Evolutionary conservation across 1,140 invertebrate species (phyloP).

Genomic region (Bombus superbus): DNA sequence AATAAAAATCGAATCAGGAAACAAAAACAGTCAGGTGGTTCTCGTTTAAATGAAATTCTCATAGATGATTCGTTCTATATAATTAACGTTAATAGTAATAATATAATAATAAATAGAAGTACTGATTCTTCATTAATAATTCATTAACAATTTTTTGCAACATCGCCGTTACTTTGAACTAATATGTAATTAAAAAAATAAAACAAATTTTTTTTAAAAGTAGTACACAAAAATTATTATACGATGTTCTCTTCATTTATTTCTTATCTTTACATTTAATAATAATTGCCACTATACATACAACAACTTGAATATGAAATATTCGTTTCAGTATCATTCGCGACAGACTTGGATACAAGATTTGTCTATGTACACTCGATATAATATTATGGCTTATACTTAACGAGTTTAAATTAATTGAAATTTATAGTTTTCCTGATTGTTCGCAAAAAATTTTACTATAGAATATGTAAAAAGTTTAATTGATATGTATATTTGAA

Average conservation of each 20-base stretch:
- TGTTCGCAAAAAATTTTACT: neutral
- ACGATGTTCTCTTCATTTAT: neutral
- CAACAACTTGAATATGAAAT: neutral
- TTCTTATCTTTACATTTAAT: neutral
- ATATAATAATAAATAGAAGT: neutral
- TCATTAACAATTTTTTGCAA: too few relatives aligned
- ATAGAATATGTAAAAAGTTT: neutral
- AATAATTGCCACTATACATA: neutral
- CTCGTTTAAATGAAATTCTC: neutral
- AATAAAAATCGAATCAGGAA: conserved; percentile 77
- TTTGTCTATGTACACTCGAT: neutral
- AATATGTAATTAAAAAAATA: neutral
- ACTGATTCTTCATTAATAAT: too few relatives aligned
- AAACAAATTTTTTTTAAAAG: neutral
- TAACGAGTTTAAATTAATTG: neutral
- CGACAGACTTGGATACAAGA: neutral
- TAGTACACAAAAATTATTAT: neutral
- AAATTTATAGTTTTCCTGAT: too few relatives aligned
- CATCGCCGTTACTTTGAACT: neutral
- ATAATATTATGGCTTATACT: neutral
- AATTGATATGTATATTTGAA: neutral
- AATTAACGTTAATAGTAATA: neutral
- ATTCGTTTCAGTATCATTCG: neutral
- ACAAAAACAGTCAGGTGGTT: conserved; percentile 33
- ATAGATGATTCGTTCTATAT: too few relatives aligned